Evolutionary conservation across 2,113 vertebrate species (phyloP).

Genomic region (Myodes glareolus): DNA sequence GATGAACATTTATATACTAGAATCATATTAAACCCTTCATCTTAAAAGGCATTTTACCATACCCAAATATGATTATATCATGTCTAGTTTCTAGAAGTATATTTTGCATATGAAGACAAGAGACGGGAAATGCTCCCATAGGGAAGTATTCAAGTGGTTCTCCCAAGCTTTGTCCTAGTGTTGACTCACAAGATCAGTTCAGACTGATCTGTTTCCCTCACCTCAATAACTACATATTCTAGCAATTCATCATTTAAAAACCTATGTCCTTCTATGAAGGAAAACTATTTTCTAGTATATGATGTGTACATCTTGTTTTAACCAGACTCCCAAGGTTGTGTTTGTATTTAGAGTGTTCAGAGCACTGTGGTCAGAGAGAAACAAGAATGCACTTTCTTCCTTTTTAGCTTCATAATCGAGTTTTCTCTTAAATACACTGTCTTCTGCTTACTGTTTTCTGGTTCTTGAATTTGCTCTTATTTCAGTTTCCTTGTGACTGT

Average conservation of each 20-base stretch:
- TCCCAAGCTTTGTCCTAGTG: neutral
- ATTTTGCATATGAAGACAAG: neutral
- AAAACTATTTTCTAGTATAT: neutral
- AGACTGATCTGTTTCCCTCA: neutral
- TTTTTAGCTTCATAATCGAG: neutral
- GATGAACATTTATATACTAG: slow-evolving; percentile 4
- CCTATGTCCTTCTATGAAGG: neutral
- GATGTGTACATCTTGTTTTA: slow-evolving; percentile 5
- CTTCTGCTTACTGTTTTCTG: neutral
- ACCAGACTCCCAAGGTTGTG: neutral
- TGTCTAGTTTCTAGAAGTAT: slow-evolving; percentile 10
- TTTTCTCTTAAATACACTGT: neutral
- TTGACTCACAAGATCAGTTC: neutral
- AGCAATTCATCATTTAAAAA: neutral
- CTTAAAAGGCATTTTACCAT: slow-evolving; percentile 22
- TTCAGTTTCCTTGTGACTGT: neutral
- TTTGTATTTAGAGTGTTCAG: neutral
- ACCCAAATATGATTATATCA: neutral
- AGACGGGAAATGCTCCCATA: neutral
- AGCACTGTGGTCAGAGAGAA: neutral
- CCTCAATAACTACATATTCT: neutral
- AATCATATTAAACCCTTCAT: neutral
- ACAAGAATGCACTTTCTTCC: neutral
- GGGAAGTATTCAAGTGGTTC: neutral
- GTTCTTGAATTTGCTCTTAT: neutral